phyloP scores from a whole-genome alignment of 2,888 invertebrate genomes.

The Sturmia bella region DNA sequence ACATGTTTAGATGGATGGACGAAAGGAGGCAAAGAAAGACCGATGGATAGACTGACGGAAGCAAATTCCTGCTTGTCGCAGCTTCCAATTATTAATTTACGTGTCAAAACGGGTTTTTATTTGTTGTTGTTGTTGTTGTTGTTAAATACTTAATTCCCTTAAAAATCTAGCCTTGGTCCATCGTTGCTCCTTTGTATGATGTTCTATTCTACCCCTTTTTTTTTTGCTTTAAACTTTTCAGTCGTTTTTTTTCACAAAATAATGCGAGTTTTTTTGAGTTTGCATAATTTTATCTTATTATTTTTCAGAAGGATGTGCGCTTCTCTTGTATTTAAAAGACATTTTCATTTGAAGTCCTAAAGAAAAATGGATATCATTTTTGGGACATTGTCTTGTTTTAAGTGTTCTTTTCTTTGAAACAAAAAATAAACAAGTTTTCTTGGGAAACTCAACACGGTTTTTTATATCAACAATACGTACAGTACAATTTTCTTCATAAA shows the following conservation, averaged over 20 bases:
- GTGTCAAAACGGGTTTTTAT: slow-evolving; percentile 65
- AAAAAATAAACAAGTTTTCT: slow-evolving; percentile 46
- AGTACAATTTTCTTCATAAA: too few relatives aligned
- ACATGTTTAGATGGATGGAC: slow-evolving; percentile 24
- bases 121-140: slow-evolving; percentile 2
- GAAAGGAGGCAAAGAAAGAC: background rate
- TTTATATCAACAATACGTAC: too few relatives aligned
- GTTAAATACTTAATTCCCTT: slow-evolving; percentile 55
- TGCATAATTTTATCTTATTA: slow-evolving; percentile 30
- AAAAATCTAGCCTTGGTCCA: slow-evolving; percentile 69
- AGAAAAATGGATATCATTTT: slow-evolving; percentile 15
- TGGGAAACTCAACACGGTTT: slow-evolving; percentile 34
- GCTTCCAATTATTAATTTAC: slow-evolving; percentile 65
- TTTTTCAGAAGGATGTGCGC: slow-evolving; percentile 5
- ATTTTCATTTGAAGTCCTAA: background rate
- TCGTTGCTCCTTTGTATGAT: slow-evolving; percentile 6
- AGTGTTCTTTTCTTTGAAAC: background rate
- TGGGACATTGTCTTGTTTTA: slow-evolving; percentile 3
- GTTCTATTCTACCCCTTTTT: slow-evolving; percentile 52
- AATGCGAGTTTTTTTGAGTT: slow-evolving; percentile 11
- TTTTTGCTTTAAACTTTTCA: slow-evolving; percentile 24
- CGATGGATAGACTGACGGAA: slow-evolving; percentile 34
- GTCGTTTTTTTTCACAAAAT: slow-evolving; percentile 36
- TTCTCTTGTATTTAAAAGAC: slow-evolving; percentile 15
- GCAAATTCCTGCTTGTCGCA: slow-evolving; percentile 26